These are phyloP conservation scores for Psylliodes chrysocephalus DNA, from an alignment of 2,888 invertebrate genomes.

Conservation along the genomic window DNA sequence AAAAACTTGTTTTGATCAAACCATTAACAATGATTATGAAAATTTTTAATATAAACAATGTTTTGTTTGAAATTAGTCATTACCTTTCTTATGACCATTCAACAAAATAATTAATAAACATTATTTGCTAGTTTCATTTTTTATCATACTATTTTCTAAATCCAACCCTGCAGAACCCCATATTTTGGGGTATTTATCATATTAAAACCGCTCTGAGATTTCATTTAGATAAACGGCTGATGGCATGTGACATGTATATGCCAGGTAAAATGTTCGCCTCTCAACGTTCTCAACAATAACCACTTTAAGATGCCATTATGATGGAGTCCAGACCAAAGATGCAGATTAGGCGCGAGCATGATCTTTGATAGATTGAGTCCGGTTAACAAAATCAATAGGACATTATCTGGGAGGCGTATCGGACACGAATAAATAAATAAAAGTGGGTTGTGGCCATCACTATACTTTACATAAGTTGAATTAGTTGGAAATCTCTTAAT, in stretches of 20 bases:
- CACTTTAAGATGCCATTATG: conserved; percentile 53
- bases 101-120: no score
- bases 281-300: conserved; percentile 60
- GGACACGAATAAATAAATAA: conserved; percentile 17
- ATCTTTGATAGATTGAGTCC: conserved; percentile 50
- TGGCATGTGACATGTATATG: conserved; percentile 58
- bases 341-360: conserved; percentile 48
- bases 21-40: no score
- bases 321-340: conserved; percentile 43
- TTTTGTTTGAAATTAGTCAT: no score
- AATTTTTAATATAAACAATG: no score
- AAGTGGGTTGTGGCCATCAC: background rate
- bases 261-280: conserved; percentile 58
- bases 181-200: conserved; percentile 58
- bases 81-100: no score
- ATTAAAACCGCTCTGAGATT: conserved; percentile 60
- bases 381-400: conserved; percentile 40
- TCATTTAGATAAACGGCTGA: conserved; percentile 60
- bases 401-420: conserved; percentile 39
- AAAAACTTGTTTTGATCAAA: no score
- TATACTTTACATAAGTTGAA: background rate
- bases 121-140: no score
- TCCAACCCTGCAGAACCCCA: conserved; percentile 9
- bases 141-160: no score
- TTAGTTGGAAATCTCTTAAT: no score